phyloP scores from a whole-genome alignment of 1,140 invertebrate genomes.

The Campoletis sonorensis region DNA sequence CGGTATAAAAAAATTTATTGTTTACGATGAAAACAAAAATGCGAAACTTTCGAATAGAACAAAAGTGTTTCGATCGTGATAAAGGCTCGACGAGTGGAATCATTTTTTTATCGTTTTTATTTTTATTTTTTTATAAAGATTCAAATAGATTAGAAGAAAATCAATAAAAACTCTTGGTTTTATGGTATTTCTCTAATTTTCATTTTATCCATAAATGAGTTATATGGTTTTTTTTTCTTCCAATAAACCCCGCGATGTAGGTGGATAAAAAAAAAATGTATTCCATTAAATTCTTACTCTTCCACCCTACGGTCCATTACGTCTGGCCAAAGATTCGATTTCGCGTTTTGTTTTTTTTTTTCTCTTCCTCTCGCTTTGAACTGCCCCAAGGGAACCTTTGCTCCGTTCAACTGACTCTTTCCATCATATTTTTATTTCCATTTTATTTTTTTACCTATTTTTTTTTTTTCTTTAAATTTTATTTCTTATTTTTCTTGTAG shows the following conservation, averaged over 20 bases:
- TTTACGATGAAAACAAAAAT: too few species aligned
- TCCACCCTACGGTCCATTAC: not conserved
- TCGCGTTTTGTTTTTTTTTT: not conserved
- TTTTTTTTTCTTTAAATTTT: not conserved
- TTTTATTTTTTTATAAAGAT: too few species aligned
- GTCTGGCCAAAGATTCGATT: not conserved
- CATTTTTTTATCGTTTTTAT: too few species aligned
- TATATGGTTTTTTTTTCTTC: not conserved
- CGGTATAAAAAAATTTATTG: too few species aligned
- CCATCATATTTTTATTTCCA: not conserved
- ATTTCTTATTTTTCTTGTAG: not conserved
- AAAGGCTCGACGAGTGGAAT: too few species aligned
- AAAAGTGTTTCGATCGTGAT: too few species aligned
- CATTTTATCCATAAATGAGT: too few species aligned
- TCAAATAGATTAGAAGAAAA: too few species aligned
- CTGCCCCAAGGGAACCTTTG: not conserved
- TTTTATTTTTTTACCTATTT: not conserved
- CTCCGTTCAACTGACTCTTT: not conserved
- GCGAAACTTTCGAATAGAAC: too few species aligned
- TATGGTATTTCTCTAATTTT: too few species aligned
- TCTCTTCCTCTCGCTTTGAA: not conserved
- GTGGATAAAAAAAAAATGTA: not conserved
- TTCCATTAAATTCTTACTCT: not conserved
- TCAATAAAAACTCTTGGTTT: too few species aligned
- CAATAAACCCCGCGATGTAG: not conserved